phyloP scores from a whole-genome alignment of 2,888 invertebrate species.

The Griposia aprilina region DNA sequence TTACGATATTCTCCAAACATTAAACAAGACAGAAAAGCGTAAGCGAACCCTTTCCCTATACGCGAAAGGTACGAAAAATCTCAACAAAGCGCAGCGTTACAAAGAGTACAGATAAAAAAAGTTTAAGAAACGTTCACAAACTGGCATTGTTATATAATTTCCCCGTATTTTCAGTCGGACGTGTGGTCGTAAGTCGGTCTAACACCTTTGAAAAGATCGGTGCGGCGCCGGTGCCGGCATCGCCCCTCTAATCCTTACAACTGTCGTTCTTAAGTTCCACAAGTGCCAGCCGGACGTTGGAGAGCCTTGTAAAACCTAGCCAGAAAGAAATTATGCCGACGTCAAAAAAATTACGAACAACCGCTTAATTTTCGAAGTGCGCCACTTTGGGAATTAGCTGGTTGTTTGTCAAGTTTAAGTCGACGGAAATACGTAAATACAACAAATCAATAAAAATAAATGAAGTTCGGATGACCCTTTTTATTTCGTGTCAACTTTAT shows the following conservation, averaged over 20 bases:
- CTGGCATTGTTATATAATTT: constrained; percentile 8
- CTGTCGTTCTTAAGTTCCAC: constrained; percentile 54
- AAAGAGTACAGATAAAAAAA: not conserved
- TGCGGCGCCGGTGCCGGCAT: too few species aligned
- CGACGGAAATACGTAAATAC: not conserved
- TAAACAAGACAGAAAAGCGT: not conserved
- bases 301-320: constrained; percentile 36
- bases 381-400: not conserved
- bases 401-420: not conserved
- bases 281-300: constrained; percentile 10
- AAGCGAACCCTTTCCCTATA: not conserved
- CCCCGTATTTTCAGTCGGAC: constrained; percentile 25
- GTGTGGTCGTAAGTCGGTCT: constrained; percentile 22
- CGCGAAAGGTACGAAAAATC: not conserved
- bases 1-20: not conserved
- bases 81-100: not conserved
- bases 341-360: constrained; percentile 40
- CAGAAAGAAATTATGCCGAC: constrained; percentile 41
- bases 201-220: constrained; percentile 38
- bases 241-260: constrained; percentile 50
- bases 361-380: constrained; percentile 9
- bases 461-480: not conserved
- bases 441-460: not conserved
- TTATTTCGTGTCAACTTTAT: not conserved
- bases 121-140: not conserved